Evolutionary conservation across 92 coral and sea anemone genomes (phyloP), one percentile per base, ranked within the genome.

Genomic region (Phenganax subtilis): DNA sequence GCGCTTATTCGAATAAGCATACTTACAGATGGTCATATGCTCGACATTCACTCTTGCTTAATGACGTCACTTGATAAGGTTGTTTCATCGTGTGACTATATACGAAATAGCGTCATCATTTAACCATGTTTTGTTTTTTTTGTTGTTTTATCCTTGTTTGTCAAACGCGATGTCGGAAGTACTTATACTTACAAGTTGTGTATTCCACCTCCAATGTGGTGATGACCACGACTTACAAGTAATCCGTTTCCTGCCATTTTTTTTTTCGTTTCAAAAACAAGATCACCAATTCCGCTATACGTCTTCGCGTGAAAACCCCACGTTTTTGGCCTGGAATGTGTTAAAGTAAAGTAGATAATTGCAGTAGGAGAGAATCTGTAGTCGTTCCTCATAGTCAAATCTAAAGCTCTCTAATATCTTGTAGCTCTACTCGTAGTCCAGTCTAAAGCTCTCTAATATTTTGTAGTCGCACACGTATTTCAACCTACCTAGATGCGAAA

Each of bases 11-110:
- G 25, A 20, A 47, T 47, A 62, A 10, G 17, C 25, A 29, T 70
- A 89, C 92, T 87, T 87, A 89, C 92, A 87, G 81, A 47, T 87
- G 86, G 65, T 89, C 92, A 11, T 84, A 59, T 3, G 75, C 64
- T 51, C 90, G 80, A 66, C 90, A 89, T 17, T 65, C 88, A 54
- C 90, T 87, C 25, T 84, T 84, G 6, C 77, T 69, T 82, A 87
- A 75, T 81, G 88, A 84, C 59, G 90, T 89, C 60, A 89, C 88
- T 11, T 86, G 88, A 75, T 84, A 86, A 3, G 90, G 90, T 53
- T 89, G 92, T 16, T 80, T 60, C 15, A 77, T 71, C 5, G 92
- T 84, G 31, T 84, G 78, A 57, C 92, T 89, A 54, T 7, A 83
- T 85, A 30, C 7, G 25, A 68, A 76, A 60, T 28, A 0, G 55